Evolutionary conservation across 2,797 vertebrate species (phyloP).

Genomic region (Nasua narica): DNA sequence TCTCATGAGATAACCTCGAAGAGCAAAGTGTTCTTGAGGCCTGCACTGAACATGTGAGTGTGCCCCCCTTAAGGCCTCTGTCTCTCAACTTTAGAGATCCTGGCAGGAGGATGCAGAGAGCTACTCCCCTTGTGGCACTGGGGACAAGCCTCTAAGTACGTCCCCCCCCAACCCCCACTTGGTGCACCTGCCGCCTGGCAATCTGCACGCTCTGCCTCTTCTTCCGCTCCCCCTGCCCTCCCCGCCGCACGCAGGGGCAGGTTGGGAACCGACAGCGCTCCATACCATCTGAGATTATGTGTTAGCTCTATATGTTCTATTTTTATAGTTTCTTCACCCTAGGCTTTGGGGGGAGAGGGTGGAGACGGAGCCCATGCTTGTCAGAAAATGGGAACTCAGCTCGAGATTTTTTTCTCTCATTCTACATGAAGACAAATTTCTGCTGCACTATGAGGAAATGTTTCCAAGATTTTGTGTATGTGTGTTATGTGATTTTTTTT

Average conservation of each 20-base stretch:
- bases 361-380: background rate
- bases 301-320: background rate
- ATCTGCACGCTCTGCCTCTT: background rate
- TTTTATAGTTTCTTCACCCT: background rate
- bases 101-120: background rate
- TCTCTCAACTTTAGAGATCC: background rate
- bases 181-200: background rate
- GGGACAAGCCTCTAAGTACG: background rate
- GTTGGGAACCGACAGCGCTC: background rate
- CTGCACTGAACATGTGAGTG: background rate
- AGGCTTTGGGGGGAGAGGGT: background rate
- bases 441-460: background rate
- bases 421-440: background rate
- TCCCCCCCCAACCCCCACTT: background rate
- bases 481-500: background rate
- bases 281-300: background rate
- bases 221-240: background rate
- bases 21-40: background rate
- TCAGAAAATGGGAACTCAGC: background rate
- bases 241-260: accelerated
- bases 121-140: accelerated
- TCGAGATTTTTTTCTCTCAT: background rate
- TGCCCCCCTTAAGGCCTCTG: background rate
- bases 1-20: background rate
- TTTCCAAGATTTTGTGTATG: background rate